A percentile compares a stretch with the other conserved stretches of the same genome.
These are phyloP conservation scores for Clarias laeviceps DNA, from an alignment of 2,797 vertebrate species.

Conservation along the genomic window DNA sequence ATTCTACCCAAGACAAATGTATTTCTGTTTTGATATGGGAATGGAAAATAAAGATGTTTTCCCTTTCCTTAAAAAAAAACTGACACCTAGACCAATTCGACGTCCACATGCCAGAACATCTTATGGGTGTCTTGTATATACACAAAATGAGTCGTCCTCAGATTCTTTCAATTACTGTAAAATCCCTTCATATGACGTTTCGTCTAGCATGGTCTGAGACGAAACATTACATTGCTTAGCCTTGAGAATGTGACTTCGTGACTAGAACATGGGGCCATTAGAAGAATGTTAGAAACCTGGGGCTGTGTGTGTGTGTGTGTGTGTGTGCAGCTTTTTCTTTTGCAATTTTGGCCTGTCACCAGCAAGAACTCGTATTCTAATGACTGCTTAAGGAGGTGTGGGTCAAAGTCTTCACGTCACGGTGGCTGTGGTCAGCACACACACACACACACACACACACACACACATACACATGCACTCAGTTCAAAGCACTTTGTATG, in stretches of 20 bases:
- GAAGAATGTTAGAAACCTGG: conserved; percentile 33
- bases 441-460: conserved; percentile 51
- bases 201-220: conserved; percentile 27
- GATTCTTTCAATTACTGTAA: background rate
- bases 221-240: conserved; percentile 21
- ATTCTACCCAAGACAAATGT: background rate
- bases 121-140: background rate
- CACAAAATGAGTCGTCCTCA: background rate
- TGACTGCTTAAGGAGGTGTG: conserved; percentile 66
- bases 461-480: conserved; percentile 51
- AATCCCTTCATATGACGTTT: background rate
- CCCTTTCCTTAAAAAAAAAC: background rate
- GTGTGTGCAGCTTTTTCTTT: conserved; percentile 16
- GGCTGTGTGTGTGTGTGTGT: conserved; percentile 31
- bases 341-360: conserved; percentile 62
- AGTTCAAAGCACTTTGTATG: conserved; percentile 78
- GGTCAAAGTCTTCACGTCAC: conserved; percentile 74
- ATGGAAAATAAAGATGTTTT: background rate
- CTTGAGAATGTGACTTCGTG: conserved; percentile 38
- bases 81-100: background rate
- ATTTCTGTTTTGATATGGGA: background rate
- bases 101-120: background rate
- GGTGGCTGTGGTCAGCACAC: conserved; percentile 68
- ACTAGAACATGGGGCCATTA: conserved; percentile 41
- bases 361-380: conserved; percentile 65